These are phyloP conservation scores for Sander lucioperca DNA, from an alignment of 2,113 vertebrate species.

Conservation along the genomic window DNA sequence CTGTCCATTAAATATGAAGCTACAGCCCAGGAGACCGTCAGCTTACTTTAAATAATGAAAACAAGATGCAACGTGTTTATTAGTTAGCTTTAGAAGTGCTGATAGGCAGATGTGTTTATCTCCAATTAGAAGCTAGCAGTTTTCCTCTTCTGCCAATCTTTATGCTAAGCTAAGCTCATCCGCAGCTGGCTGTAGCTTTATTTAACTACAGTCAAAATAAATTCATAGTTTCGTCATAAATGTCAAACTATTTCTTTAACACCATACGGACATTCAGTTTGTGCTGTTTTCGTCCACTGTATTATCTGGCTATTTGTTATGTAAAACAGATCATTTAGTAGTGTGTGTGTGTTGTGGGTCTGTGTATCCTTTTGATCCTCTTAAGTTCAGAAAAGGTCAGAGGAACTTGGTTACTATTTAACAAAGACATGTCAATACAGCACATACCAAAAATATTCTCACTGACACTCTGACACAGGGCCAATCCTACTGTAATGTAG, in stretches of 20 bases:
- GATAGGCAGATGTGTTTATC: too few relatives aligned
- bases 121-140: not conserved
- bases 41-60: too few relatives aligned
- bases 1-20: too few relatives aligned
- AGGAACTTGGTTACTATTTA: constrained; percentile 55
- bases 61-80: too few relatives aligned
- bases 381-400: constrained; percentile 7
- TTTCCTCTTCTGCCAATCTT: not conserved
- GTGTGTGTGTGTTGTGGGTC: not conserved
- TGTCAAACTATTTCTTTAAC: not conserved
- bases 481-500: not conserved
- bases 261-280: not conserved
- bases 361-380: not conserved
- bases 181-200: too few relatives aligned
- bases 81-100: too few relatives aligned
- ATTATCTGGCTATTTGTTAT: not conserved
- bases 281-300: not conserved
- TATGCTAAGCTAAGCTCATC: not conserved
- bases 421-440: constrained; percentile 44
- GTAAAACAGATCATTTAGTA: not conserved
- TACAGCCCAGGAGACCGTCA: too few relatives aligned
- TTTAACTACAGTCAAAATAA: too few relatives aligned
- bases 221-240: too few relatives aligned
- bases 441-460: constrained; percentile 49
- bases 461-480: not conserved